phyloP scores from a whole-genome alignment of 2,113 vertebrate species.

The Trichomycterus rosablanca region DNA sequence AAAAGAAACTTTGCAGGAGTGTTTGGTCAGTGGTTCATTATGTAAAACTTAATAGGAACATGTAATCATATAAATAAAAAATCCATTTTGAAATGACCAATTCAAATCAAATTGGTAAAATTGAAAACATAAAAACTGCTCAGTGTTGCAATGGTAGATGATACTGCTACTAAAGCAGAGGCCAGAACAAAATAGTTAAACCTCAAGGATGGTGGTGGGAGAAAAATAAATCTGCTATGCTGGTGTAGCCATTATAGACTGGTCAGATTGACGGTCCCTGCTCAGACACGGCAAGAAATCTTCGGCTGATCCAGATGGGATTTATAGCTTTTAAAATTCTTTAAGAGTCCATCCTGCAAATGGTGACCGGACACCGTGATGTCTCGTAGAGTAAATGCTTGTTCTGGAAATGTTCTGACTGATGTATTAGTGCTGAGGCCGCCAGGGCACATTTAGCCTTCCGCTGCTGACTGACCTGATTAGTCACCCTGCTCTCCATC shows the following conservation, averaged over 20 bases:
- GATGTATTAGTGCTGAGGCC: conserved; percentile 19
- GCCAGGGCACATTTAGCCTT: conserved; percentile 10
- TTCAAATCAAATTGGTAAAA: too few relatives aligned
- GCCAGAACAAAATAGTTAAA: too few relatives aligned
- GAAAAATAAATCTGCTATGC: not conserved
- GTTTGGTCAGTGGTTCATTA: too few relatives aligned
- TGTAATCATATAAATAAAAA: too few relatives aligned
- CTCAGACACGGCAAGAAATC: conserved; percentile 23
- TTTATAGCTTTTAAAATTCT: conserved; percentile 31
- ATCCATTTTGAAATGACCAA: too few relatives aligned
- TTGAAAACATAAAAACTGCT: too few relatives aligned
- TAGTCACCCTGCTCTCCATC: conserved; percentile 13
- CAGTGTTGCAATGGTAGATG: too few relatives aligned
- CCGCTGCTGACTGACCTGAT: conserved; percentile 10
- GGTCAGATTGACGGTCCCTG: conserved; percentile 7
- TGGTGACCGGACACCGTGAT: conserved; percentile 9
- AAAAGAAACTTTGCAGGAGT: too few relatives aligned
- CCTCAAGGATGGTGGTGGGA: conserved; percentile 7
- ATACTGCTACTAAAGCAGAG: too few relatives aligned
- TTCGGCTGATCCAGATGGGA: conserved; percentile 12
- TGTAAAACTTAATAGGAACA: too few relatives aligned
- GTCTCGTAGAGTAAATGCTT: conserved; percentile 23
- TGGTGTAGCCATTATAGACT: not conserved
- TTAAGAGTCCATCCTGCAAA: conserved; percentile 9
- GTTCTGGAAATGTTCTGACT: conserved; percentile 29